Percentiles rank a stretch among this genome's conserved stretches.
phyloP scores from a whole-genome alignment of 2,888 invertebrate genomes.

The Sphinx pinastri region DNA sequence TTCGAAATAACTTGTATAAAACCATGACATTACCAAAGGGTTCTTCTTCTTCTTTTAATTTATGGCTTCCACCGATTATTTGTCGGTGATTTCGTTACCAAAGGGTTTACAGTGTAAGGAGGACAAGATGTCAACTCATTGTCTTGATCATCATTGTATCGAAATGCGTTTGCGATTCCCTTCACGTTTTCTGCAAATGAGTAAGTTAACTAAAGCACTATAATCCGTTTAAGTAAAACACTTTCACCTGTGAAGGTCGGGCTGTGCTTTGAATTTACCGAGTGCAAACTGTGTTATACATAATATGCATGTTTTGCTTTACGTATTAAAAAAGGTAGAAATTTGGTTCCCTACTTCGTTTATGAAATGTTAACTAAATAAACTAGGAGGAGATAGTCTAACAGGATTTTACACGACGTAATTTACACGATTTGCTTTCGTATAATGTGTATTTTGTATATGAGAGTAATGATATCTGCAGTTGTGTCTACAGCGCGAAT shows the following conservation, averaged over 20 bases:
- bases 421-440: too few species aligned
- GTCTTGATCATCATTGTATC: constrained; percentile 5
- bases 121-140: background rate
- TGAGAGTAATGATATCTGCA: too few species aligned
- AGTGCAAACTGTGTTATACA: background rate
- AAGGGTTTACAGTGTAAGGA: background rate
- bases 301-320: background rate
- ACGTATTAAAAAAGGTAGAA: background rate
- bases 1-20: background rate
- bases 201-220: constrained; percentile 45
- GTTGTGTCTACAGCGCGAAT: too few species aligned
- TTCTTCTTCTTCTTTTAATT: too few species aligned
- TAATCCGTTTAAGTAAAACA: constrained; percentile 69
- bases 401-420: too few species aligned
- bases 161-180: constrained; percentile 35
- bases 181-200: constrained; percentile 39
- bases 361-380: too few species aligned
- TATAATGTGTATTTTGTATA: too few species aligned
- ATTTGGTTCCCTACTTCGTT: too few species aligned
- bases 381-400: too few species aligned
- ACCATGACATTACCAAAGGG: background rate
- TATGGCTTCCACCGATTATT: too few species aligned
- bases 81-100: too few species aligned
- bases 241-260: constrained; percentile 74
- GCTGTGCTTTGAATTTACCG: constrained; percentile 61